These are phyloP conservation scores for Octodon degus DNA, from an alignment of 2,113 vertebrate genomes.

Conservation along the genomic window DNA sequence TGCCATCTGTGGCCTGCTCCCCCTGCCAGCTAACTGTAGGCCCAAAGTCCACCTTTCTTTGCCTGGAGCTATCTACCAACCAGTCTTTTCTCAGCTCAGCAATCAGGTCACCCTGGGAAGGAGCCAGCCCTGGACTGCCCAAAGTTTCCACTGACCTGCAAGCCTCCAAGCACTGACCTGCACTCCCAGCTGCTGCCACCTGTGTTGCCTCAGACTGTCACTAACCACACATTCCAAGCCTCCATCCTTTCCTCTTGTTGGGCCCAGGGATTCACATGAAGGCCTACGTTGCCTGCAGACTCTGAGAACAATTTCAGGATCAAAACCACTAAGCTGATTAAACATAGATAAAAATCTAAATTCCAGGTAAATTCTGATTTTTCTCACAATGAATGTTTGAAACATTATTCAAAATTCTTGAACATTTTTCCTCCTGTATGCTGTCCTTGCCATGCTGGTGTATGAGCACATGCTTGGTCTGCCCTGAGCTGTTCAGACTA, in stretches of 20 bases:
- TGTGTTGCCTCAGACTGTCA: not conserved
- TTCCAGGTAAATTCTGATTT: not conserved
- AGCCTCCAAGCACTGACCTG: not conserved
- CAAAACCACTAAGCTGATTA: not conserved
- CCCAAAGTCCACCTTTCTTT: not conserved
- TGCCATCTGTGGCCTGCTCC: not conserved
- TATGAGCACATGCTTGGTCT: not conserved
- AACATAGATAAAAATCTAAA: not conserved
- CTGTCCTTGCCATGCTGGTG: not conserved
- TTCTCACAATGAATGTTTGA: not conserved
- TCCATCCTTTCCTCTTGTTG: not conserved
- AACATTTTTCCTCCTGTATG: not conserved
- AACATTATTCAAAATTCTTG: not conserved
- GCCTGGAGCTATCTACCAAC: not conserved
- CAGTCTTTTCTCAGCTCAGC: not conserved
- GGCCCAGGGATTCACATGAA: not conserved
- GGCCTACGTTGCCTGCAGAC: not conserved
- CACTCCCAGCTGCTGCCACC: not conserved
- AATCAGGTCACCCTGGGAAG: not conserved
- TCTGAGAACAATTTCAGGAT: not conserved
- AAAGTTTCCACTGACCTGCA: not conserved
- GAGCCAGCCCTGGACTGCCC: not conserved
- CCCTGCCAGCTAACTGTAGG: not conserved
- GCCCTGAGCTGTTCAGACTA: not conserved
- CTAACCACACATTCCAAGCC: not conserved